These are phyloP conservation scores for Kuschelorhynchus macadamiae DNA, from an alignment of 2,888 invertebrate species.

Conservation along the genomic window DNA sequence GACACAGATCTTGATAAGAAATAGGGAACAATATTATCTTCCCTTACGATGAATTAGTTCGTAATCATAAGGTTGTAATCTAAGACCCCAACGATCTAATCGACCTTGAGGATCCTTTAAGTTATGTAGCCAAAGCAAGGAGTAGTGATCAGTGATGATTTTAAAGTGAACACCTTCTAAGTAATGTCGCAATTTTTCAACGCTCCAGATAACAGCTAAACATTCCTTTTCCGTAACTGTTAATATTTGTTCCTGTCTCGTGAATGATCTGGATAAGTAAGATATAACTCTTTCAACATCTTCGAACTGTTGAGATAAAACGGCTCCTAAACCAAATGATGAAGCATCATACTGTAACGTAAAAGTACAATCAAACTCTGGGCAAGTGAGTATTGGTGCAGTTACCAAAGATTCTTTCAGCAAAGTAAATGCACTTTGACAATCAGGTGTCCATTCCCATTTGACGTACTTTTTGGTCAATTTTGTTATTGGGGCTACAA, in stretches of 20 bases:
- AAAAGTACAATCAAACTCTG: conserved; percentile 46
- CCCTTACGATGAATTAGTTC: background rate
- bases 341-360: conserved; percentile 37
- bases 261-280: conserved; percentile 44
- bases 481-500: conserved; percentile 24
- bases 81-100: conserved; percentile 43
- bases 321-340: conserved; percentile 44
- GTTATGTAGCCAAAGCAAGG: conserved; percentile 45
- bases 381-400: conserved; percentile 52
- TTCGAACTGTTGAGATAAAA: conserved; percentile 47
- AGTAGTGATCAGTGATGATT: conserved; percentile 45
- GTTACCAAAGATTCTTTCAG: conserved; percentile 48
- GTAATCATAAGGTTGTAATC: conserved; percentile 45
- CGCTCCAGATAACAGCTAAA: conserved; percentile 50
- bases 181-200: conserved; percentile 50
- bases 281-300: conserved; percentile 50
- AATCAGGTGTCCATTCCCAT: conserved; percentile 49
- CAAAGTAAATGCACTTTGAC: conserved; percentile 34
- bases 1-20: too few species aligned
- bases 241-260: conserved; percentile 42
- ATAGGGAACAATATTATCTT: too few species aligned
- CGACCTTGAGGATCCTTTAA: conserved; percentile 44
- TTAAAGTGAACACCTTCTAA: conserved; percentile 47
- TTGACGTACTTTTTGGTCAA: conserved; percentile 46
- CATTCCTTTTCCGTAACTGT: conserved; percentile 51